Conservation (phyloP, 2,888 invertebrate genomes). For the Scelioninae gen. 1 region DNA sequence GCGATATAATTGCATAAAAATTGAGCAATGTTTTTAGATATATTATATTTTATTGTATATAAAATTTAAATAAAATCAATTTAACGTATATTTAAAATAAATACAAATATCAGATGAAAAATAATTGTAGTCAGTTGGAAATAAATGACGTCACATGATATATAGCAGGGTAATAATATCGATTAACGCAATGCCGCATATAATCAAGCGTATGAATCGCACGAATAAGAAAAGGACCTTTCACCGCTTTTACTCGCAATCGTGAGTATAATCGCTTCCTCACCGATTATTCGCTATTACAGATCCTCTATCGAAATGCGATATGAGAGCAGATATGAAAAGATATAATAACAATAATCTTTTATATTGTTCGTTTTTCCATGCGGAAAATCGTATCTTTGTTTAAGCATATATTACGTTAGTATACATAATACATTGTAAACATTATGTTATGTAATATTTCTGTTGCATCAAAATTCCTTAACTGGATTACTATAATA, state of each 20-base stretch:
- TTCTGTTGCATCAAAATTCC: too few species aligned
- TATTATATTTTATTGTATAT: too few species aligned
- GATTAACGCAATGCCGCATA: slow-evolving; percentile 49
- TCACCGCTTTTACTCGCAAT: slow-evolving; percentile 71
- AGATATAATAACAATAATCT: slow-evolving; percentile 35
- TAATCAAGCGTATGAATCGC: slow-evolving; percentile 54
- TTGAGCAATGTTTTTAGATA: too few species aligned
- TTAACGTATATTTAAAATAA: not conserved
- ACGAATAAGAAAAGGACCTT: slow-evolving; percentile 64
- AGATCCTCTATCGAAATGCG: slow-evolving; percentile 40
- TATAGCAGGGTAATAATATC: slow-evolving; percentile 51
- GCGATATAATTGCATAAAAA: too few species aligned
- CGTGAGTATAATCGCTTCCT: slow-evolving; percentile 38
- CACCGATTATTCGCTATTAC: slow-evolving; percentile 42
- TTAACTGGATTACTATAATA: too few species aligned
- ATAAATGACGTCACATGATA: slow-evolving; percentile 20
- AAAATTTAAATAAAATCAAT: too few species aligned
- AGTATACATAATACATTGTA: slow-evolving; percentile 10
- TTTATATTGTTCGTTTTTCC: slow-evolving; percentile 37
- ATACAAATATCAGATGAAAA: not conserved
- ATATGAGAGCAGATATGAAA: slow-evolving; percentile 42
- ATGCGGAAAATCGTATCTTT: slow-evolving; percentile 32
- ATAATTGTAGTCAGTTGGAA: not conserved
- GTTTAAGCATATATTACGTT: slow-evolving; percentile 10
- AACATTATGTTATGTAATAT: too few species aligned